Evolutionary conservation across 2,888 invertebrate genomes (phyloP), one percentile per base, ranked within the genome.

Genomic region (Nectonema munidae): DNA sequence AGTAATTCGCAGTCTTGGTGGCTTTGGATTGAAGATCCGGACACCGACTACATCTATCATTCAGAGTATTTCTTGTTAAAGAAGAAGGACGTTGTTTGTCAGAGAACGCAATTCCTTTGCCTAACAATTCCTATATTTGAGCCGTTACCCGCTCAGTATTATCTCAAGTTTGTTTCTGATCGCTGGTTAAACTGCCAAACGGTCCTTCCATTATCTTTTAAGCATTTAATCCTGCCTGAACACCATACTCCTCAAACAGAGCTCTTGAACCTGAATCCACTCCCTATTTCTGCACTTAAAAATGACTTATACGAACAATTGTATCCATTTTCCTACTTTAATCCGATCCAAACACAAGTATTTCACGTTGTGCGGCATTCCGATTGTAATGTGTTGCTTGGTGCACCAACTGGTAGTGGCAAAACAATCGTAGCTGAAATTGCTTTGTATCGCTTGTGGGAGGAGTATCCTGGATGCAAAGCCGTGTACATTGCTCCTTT

Each of bases 391-490:
- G 72, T 81, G 4, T 58, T 99, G 17, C 59, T 95, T 3, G 83
- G 83, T 1, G 89, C 89, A 0, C 83, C 83, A 0, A 86, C 83
- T 1, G 79, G 79, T 1, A 83, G 83, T 0, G 95, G 95, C 25
- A 99, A 99, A 62, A 99, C 95, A 0, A 75, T 89, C 34, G 81
- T 75, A 1, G 89, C 95, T 0, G 95, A 99, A 56, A 66, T 99
- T 18, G 89, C 89, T 29, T 81, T 95, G 61, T 18, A 34, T 5
- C 15, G 18, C 11, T 16, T 39, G 4, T 39, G 15, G 19, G 18
- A 30, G 11, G 16, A 36, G 14, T 21, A 5, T 16, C 42, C 29
- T 15, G 41, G 43, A 37, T 37, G 16, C 5, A 39, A 18, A 56
- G 67, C 79, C 15, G 83, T 95, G 0, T 99, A 99, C 52, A 86